phyloP scores from a whole-genome alignment of 1,140 invertebrate genomes.

The Ephestia elutella region DNA sequence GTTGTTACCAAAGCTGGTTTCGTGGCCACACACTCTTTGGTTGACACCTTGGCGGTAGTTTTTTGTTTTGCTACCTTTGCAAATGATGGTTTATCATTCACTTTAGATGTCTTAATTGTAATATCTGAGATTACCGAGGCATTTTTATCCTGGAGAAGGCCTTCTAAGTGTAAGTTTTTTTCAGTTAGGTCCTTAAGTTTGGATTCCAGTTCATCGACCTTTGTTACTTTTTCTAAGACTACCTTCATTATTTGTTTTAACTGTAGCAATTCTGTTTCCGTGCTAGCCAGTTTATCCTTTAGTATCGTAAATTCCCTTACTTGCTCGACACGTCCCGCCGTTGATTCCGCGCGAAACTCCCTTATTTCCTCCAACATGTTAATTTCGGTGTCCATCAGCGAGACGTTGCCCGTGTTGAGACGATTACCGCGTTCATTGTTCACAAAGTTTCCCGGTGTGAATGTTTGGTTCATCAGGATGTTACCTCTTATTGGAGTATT shows the following conservation, averaged over 20 bases:
- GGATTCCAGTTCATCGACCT: conserved; percentile 9
- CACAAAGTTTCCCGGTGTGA: conserved; percentile 11
- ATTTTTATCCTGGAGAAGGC: neutral
- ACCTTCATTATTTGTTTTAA: conserved; percentile 7
- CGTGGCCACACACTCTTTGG: conserved; percentile 10
- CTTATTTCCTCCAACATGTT: conserved; percentile 10
- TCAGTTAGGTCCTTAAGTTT: neutral
- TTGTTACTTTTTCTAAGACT: conserved; percentile 13
- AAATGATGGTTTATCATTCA: conserved; percentile 1
- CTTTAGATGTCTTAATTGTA: neutral
- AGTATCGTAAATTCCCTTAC: neutral
- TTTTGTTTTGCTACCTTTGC: conserved; percentile 6
- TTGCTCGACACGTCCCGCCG: neutral
- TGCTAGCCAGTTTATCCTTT: conserved; percentile 1
- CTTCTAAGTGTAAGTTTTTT: conserved; percentile 1
- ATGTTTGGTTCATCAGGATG: conserved; percentile 15
- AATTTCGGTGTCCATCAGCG: neutral
- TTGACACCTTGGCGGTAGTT: neutral
- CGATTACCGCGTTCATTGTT: conserved; percentile 11
- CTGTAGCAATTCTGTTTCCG: conserved; percentile 8
- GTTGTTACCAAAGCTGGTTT: neutral
- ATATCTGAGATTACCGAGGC: neutral
- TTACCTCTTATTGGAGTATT: conserved; percentile 14
- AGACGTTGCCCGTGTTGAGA: neutral
- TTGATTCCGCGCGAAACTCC: conserved; percentile 7